Conservation (phyloP, 2,888 invertebrate species). For the Stictocephala bisonia region DNA sequence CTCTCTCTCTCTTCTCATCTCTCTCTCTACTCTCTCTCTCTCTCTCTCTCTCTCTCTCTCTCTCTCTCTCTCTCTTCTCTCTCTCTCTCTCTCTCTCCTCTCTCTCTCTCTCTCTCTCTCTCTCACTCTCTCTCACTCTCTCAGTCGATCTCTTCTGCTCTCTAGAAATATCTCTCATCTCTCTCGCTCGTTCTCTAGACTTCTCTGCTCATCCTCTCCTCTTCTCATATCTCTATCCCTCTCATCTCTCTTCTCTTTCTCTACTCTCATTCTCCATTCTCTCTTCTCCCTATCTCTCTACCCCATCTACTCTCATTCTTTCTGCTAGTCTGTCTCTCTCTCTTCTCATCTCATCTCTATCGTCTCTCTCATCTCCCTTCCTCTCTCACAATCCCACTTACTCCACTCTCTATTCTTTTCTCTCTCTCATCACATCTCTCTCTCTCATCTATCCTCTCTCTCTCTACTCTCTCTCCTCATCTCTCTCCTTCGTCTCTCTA, state of each 20-base stretch:
- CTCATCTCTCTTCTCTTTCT: not conserved
- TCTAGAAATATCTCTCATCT: not conserved
- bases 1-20: not conserved
- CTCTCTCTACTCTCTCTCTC: too few species aligned
- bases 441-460: too few species aligned
- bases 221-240: not conserved
- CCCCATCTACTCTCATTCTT: too few species aligned
- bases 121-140: not conserved
- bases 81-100: not conserved
- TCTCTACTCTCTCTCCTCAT: too few species aligned
- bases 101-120: not conserved
- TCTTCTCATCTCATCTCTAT: too few species aligned
- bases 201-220: not conserved
- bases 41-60: not conserved
- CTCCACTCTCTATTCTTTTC: too few species aligned
- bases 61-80: not conserved
- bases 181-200: not conserved
- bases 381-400: too few species aligned
- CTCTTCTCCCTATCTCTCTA: not conserved
- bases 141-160: not conserved
- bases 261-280: not conserved
- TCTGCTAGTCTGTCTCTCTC: not conserved
- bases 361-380: too few species aligned
- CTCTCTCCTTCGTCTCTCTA: too few species aligned
- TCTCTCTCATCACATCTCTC: too few species aligned